These are phyloP conservation scores for Tetranychus cinnabarinus DNA, from an alignment of 1,140 invertebrate genomes.

Conservation along the genomic window DNA sequence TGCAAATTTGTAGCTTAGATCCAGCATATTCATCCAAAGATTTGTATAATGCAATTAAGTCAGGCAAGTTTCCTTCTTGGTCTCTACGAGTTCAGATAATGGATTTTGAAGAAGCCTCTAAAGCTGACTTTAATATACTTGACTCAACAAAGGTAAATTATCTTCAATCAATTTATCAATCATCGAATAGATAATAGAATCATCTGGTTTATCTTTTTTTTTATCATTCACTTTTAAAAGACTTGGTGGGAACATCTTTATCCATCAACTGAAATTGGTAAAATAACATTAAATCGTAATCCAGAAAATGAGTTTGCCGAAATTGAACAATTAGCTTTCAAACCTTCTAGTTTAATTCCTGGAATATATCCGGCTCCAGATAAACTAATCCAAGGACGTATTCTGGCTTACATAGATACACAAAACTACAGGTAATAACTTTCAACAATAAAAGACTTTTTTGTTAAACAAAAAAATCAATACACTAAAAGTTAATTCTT, in stretches of 20 bases:
- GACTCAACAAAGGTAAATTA: slow-evolving; percentile 29
- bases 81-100: slow-evolving; percentile 38
- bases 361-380: slow-evolving; percentile 76
- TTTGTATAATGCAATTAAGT: slow-evolving; percentile 66
- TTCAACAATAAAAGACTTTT: neutral
- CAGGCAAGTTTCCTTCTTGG: slow-evolving; percentile 56
- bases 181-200: neutral
- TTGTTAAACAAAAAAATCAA: neutral
- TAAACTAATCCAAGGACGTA: slow-evolving; percentile 64
- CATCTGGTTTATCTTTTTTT: too few relatives aligned
- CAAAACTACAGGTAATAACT: slow-evolving; percentile 54
- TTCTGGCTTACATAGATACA: slow-evolving; percentile 85
- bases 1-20: slow-evolving; percentile 24
- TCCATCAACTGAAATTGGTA: slow-evolving; percentile 74
- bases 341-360: slow-evolving; percentile 68
- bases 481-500: neutral
- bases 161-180: slow-evolving; percentile 24
- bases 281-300: slow-evolving; percentile 64
- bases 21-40: slow-evolving; percentile 68
- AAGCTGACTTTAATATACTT: neutral
- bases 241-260: slow-evolving; percentile 58
- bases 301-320: slow-evolving; percentile 77
- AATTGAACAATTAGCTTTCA: slow-evolving; percentile 81
- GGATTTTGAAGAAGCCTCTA: slow-evolving; percentile 14
- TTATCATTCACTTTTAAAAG: too few relatives aligned